Evolutionary conservation across 2,888 invertebrate genomes (phyloP), one percentile per base, ranked within the genome.

Genomic region (Allygus modestus): DNA sequence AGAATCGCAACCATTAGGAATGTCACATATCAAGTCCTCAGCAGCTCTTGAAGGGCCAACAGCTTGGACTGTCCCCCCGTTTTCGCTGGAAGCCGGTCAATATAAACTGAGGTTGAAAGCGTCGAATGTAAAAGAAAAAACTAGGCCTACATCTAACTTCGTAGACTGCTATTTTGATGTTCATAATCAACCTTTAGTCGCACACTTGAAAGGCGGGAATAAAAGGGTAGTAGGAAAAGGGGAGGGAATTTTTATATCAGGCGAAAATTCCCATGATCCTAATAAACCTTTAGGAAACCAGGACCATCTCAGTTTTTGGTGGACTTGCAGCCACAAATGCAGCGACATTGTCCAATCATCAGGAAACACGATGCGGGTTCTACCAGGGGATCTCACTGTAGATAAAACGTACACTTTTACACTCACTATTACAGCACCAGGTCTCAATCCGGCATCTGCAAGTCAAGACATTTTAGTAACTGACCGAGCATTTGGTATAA

Each of bases 171-270:
- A 58, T 23, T 58, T 58, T 58, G 23, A 58, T 2, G 15, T 58
- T 23, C 58, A 58, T 4, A 23, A 58, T 5, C 58, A 58, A 58
- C 23, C 58, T 58, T 58, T 58, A 20, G 23, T 58, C 15, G 58
- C 15, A 58, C 58, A 58, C 1, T 58, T 58, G 58, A 20, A 58
- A 58, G 58, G 58, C 5, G 58, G 58, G 15, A 58, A 58, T 58
- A 58, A 12, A 20, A 58, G 20, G 26, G 1, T 11, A 23, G 26
- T 12, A 9, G 5, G 58, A 2, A 58, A 58, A 58, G 23, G 12
- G 20, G 23, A 58, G 46, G 46, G 17, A 2, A 46, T 46, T 46
- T 15, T 46, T 12, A 46, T 46, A 11, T 46, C 46, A 15, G 46
- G 46, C 1, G 12, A 1, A 15, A 46, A 46, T 1, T 46, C 46